phyloP scores from a whole-genome alignment of 92 coral and sea anemone genomes.

The Zoanthus sansibaricus region DNA sequence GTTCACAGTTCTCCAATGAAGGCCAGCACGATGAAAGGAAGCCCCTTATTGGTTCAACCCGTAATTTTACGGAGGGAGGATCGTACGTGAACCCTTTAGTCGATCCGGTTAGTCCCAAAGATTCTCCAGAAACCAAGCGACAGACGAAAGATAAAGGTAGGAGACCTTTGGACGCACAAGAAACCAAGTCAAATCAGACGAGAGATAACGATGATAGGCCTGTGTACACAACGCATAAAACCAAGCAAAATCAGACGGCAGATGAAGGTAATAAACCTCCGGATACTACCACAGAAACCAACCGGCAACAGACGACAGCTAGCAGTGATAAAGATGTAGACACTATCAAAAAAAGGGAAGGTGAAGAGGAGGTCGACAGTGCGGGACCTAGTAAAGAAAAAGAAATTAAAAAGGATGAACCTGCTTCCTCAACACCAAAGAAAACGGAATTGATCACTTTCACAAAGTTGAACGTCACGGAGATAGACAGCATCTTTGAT shows the following conservation, averaged over 20 bases:
- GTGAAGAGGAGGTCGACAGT: background rate
- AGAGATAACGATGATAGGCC: background rate
- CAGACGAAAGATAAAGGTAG: too few relatives aligned
- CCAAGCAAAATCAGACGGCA: too few relatives aligned
- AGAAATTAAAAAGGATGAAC: background rate
- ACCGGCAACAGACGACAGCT: too few relatives aligned
- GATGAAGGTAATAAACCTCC: too few relatives aligned
- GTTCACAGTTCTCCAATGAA: background rate
- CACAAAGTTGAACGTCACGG: slow-evolving; percentile 66
- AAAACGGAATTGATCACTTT: slow-evolving; percentile 10
- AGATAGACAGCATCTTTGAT: slow-evolving; percentile 70
- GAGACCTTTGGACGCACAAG: background rate
- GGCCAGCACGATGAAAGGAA: background rate
- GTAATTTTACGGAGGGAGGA: background rate
- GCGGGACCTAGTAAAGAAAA: slow-evolving; percentile 26
- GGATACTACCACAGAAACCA: too few relatives aligned
- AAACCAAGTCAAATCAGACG: background rate
- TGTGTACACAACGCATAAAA: background rate
- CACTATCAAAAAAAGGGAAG: background rate
- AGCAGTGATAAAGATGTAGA: background rate
- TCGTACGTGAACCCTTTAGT: background rate
- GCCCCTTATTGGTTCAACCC: background rate
- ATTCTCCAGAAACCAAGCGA: too few relatives aligned
- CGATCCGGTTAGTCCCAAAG: background rate
- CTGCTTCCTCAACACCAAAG: background rate